Conservation (phyloP, 1,140 invertebrate species). For the Diorhabda sublineata region DNA sequence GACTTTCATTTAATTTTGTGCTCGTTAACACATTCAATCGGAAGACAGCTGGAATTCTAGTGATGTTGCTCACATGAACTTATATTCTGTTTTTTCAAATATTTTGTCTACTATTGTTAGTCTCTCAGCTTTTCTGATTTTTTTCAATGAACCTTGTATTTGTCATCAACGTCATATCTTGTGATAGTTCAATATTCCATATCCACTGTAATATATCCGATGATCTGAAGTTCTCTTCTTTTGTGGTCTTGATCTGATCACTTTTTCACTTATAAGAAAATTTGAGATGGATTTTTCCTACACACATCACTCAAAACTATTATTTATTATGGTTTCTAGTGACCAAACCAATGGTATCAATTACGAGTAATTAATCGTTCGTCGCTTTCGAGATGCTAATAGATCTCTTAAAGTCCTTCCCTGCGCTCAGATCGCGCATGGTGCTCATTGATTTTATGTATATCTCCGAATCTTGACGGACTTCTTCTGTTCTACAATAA, state of each 20-base stretch:
- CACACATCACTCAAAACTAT: background rate
- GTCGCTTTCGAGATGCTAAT: background rate
- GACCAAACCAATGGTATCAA: background rate
- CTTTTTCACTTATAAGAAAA: background rate
- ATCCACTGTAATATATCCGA: no score
- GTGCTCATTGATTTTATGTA: slow-evolving; percentile 40
- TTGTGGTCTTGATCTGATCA: background rate
- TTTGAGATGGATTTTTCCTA: background rate
- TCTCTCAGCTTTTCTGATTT: no score
- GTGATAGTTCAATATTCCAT: no score
- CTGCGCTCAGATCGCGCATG: slow-evolving; percentile 36
- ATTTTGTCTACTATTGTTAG: no score
- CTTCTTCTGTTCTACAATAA: background rate
- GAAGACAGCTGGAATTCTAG: no score
- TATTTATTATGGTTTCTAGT: background rate
- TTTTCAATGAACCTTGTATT: no score
- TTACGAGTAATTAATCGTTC: background rate
- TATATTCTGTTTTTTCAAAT: no score
- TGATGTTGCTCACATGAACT: no score
- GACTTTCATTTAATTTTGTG: no score
- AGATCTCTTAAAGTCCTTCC: background rate
- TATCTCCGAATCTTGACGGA: slow-evolving; percentile 23
- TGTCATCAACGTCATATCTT: no score
- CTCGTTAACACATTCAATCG: no score
- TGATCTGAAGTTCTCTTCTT: background rate